These are phyloP conservation scores for Apantesis nais DNA, from an alignment of 2,888 invertebrate genomes.

Conservation along the genomic window DNA sequence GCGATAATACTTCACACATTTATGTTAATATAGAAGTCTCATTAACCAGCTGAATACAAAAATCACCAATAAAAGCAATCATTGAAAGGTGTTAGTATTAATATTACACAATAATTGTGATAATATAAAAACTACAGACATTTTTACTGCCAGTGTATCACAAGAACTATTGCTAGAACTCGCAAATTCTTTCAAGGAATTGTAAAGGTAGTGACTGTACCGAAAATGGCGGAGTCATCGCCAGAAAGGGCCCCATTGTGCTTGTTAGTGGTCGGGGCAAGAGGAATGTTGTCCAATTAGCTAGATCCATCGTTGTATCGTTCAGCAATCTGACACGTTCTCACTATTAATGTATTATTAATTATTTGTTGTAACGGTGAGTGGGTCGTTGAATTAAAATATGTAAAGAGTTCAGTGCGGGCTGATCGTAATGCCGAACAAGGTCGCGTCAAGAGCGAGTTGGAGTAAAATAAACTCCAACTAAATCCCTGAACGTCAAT, in stretches of 20 bases:
- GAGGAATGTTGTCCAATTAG: conserved; percentile 78
- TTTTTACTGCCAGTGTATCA: neutral
- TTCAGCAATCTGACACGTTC: conserved; percentile 45
- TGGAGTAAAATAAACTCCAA: too few species aligned
- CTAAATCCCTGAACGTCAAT: too few species aligned
- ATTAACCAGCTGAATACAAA: neutral
- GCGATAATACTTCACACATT: neutral
- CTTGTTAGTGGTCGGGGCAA: conserved; percentile 35
- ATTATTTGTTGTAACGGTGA: too few species aligned
- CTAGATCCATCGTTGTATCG: conserved; percentile 58
- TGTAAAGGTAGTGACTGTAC: conserved; percentile 16
- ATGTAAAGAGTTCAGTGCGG: too few species aligned
- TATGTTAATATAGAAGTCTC: neutral
- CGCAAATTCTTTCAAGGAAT: conserved; percentile 29
- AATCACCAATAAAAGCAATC: neutral
- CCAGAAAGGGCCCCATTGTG: conserved; percentile 26
- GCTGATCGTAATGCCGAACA: too few species aligned
- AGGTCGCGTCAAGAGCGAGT: too few species aligned
- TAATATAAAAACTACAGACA: neutral
- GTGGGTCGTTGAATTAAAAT: too few species aligned
- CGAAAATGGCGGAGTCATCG: conserved; percentile 50
- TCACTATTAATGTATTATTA: conserved; percentile 35
- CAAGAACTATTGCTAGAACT: neutral
- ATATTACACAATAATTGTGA: neutral
- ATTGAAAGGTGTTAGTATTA: neutral